These are phyloP conservation scores for Bombus confusus DNA, from an alignment of 1,140 invertebrate genomes.

Conservation along the genomic window DNA sequence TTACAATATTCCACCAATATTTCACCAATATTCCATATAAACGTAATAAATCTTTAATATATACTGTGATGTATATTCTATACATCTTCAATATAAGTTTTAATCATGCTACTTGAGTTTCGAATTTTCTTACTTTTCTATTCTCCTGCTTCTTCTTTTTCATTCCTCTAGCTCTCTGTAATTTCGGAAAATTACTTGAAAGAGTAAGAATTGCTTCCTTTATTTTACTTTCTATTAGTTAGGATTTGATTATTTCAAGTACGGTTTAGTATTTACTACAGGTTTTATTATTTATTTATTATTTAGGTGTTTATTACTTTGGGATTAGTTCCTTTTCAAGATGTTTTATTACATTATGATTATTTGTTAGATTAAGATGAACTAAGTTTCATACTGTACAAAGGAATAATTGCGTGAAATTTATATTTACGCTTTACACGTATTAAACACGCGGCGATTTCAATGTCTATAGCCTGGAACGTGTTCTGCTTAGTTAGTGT, in stretches of 20 bases:
- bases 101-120: background rate
- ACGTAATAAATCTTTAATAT: background rate
- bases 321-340: too few relatives aligned
- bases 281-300: too few relatives aligned
- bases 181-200: background rate
- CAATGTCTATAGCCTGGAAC: background rate
- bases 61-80: too few relatives aligned
- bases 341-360: too few relatives aligned
- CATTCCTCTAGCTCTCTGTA: background rate
- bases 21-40: background rate
- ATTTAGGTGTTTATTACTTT: too few relatives aligned
- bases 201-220: background rate
- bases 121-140: background rate
- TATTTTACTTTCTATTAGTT: background rate
- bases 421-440: background rate
- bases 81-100: background rate
- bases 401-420: background rate
- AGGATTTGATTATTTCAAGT: too few relatives aligned
- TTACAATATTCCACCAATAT: too few relatives aligned
- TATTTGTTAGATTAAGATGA: too few relatives aligned
- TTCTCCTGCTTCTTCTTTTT: background rate
- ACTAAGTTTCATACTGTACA: background rate
- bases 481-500: background rate
- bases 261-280: too few relatives aligned
- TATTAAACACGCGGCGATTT: background rate